Base-by-base conservation (phyloP, 2,888 invertebrate species). In the Nudaria mundana region DNA sequence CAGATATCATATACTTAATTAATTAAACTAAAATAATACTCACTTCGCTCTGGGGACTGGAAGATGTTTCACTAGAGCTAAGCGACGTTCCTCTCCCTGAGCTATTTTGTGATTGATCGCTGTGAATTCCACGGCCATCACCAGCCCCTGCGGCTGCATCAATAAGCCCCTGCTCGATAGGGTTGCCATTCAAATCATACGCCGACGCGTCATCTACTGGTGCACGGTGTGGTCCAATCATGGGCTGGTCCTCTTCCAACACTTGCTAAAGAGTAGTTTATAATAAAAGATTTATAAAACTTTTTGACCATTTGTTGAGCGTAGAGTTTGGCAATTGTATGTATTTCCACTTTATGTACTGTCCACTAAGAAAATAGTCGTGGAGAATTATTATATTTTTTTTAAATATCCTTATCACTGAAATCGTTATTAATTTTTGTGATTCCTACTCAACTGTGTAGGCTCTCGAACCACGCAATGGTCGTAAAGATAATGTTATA, bases 111-210 rank as follows among this genome's bases (percentile, higher is more conserved):
- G 86, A 86, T 23, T 70, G 65, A 52, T 86, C 81, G 40, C 87
- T 87, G 54, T 88, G 89, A 24, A 89, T 81, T 3, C 89, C 88
- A 10, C 76, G 62, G 0, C 89, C 88, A 40, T 88, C 89, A 0
- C 88, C 88, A 1, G 86, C 87, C 2, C 87, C 87, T 1, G 82
- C 78, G 1, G 72, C 71, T 0, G 62, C 60, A 0, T 72, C 77
- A 1, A 73, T 51, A 0, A 58, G 20, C 1, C 53, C 63, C 1
- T 66, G 58, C 18, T 76, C 81, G 20, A 71, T 33, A 1, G 59
- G 40, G 48, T 82, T 81, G 2, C 75, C 80, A 36, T 83, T 82
- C 13, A 54, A 47, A 22, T 86, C 86, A 32, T 66, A 75, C 30
- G 63, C 44, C 18, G 72, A 70, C 13, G 24, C 34, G 11, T 73